phyloP scores from a whole-genome alignment of 2,797 vertebrate species.

The Amblyraja radiata region DNA sequence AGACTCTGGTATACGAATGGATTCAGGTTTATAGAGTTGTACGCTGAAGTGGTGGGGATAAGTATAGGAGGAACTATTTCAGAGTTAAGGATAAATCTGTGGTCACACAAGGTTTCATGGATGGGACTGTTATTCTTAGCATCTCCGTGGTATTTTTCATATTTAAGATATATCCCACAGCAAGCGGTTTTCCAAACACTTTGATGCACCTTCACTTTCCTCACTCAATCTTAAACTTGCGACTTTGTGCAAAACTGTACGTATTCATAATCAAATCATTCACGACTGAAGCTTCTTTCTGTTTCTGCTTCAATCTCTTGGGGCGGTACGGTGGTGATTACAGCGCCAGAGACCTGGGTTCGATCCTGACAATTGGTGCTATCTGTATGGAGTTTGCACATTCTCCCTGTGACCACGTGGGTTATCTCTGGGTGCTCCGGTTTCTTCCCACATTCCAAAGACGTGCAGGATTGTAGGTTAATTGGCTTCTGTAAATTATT shows the following conservation, averaged over 20 bases:
- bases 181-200: slow-evolving; percentile 9
- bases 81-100: background rate
- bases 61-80: background rate
- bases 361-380: too few species aligned
- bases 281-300: slow-evolving; percentile 11
- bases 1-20: background rate
- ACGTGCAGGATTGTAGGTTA: too few species aligned
- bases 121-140: background rate
- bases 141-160: background rate
- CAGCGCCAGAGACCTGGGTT: too few species aligned
- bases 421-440: too few species aligned
- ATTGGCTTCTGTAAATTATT: too few species aligned
- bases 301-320: slow-evolving; percentile 12
- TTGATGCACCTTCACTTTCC: background rate
- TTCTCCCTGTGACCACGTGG: too few species aligned
- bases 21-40: background rate
- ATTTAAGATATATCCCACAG: background rate
- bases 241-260: slow-evolving; percentile 24
- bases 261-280: background rate
- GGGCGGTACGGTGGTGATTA: too few species aligned
- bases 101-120: background rate
- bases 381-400: too few species aligned
- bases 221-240: slow-evolving; percentile 3
- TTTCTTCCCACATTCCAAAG: too few species aligned
- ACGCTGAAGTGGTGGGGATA: background rate